Conservation (phyloP, 2,113 vertebrate genomes). For the Arizona elegans region DNA sequence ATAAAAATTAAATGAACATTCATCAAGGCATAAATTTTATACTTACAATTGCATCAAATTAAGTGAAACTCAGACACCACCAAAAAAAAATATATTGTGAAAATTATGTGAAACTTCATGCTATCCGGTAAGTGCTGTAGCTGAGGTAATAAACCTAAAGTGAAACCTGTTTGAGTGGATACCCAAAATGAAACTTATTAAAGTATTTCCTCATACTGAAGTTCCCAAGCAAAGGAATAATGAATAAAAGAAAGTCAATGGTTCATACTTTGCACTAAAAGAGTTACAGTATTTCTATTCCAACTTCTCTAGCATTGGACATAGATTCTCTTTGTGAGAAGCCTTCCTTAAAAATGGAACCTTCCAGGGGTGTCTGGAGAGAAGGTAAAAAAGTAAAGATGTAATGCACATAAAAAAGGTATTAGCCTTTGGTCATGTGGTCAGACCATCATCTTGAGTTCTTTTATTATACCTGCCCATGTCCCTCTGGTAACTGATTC, state of each 20-base stretch:
- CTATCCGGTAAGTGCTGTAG: background rate
- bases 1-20: background rate
- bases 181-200: background rate
- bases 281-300: background rate
- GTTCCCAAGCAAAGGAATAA: background rate
- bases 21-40: fast-evolving
- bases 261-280: background rate
- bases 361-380: background rate
- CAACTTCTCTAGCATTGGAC: background rate
- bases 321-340: background rate
- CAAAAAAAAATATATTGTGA: background rate
- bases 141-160: fast-evolving
- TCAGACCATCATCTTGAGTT: background rate
- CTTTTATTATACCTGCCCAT: background rate
- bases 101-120: background rate
- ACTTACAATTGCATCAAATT: background rate
- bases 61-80: background rate
- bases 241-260: background rate
- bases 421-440: background rate
- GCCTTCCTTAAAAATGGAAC: background rate
- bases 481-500: background rate
- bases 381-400: background rate
- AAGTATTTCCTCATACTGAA: background rate
- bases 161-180: background rate
- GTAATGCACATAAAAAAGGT: background rate